These are phyloP conservation scores for Nipponacmea schrenckii DNA, from an alignment of 2,888 invertebrate genomes.

Conservation along the genomic window DNA sequence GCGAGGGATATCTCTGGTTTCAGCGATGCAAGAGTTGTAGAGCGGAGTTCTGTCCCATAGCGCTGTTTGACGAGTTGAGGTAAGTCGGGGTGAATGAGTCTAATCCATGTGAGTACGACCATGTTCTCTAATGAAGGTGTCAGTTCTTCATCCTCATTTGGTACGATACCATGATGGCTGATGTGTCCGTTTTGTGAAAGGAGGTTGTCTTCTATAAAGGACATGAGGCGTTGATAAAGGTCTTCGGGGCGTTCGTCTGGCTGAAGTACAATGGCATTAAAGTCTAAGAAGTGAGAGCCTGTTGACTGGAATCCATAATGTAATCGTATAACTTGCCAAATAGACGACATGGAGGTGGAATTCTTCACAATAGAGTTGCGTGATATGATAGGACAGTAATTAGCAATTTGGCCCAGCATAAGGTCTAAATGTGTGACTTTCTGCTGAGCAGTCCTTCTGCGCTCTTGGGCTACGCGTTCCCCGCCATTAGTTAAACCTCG, in stretches of 20 bases:
- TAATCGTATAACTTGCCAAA: no score
- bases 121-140: conserved; percentile 27
- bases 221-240: conserved; percentile 15
- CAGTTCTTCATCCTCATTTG: conserved; percentile 16
- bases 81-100: conserved; percentile 19
- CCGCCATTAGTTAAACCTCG: no score
- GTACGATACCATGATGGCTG: background rate
- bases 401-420: no score
- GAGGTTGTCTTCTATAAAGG: conserved; percentile 34
- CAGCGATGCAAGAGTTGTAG: conserved; percentile 25
- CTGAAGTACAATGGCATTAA: background rate
- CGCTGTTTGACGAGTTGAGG: conserved; percentile 26
- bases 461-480: no score
- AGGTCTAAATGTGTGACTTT: no score
- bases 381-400: no score
- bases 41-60: conserved; percentile 25
- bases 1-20: conserved; percentile 30
- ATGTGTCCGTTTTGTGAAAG: conserved; percentile 5
- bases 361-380: no score
- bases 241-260: conserved; percentile 12
- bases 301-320: no score
- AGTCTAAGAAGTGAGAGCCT: no score
- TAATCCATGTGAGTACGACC: conserved; percentile 19
- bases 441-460: no score
- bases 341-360: no score